Evolutionary conservation across 2,113 vertebrate species (phyloP), one percentile per base, ranked within the genome.

Genomic region (Phoenicopterus ruber): DNA sequence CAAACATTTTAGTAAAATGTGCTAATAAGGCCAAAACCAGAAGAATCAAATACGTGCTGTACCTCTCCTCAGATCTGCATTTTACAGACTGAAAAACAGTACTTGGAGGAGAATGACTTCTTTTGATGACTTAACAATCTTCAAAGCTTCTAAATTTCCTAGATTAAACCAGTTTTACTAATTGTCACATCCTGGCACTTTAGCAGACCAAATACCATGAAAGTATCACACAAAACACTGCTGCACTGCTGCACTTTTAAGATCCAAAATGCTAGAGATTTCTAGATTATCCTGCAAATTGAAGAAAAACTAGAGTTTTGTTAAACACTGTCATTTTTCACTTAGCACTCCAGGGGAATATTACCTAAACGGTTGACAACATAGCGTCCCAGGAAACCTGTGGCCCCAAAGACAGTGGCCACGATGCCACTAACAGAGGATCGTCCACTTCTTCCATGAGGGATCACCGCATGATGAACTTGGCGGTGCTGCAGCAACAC

Each of bases 391-490:
- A 99, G 96, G 89, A 99, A 99, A 24, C 99, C 99, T 3, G 99
- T 99, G 42, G 99, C 99, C 73, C 99, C 99, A 81, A 99, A 99
- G 50, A 99, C 99, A 1, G 99, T 99, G 77, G 99, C 99, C 20
- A 99, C 98, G 6, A 99, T 95, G 49, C 99, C 99, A 57, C 99
- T 99, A 92, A 98, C 98, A 4, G 99, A 99, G 7, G 99, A 99
- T 47, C 99, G 99, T 1, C 99, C 99, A 13, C 99, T 99, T 92
- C 98, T 99, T 16, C 99, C 99, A 81, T 94, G 98, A 58, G 99
- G 99, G 38, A 99, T 94, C 65, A 99, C 9, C 0, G 98, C 98
- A 84, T 99, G 98, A 91, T 99, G 99, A 86, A 99, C 94, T 17
- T 98, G 98, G 94, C 98, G 98, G 11, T 86, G 91, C 93, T 97